Conservation (phyloP, 2,113 vertebrate species). For the Axis porcinus region DNA sequence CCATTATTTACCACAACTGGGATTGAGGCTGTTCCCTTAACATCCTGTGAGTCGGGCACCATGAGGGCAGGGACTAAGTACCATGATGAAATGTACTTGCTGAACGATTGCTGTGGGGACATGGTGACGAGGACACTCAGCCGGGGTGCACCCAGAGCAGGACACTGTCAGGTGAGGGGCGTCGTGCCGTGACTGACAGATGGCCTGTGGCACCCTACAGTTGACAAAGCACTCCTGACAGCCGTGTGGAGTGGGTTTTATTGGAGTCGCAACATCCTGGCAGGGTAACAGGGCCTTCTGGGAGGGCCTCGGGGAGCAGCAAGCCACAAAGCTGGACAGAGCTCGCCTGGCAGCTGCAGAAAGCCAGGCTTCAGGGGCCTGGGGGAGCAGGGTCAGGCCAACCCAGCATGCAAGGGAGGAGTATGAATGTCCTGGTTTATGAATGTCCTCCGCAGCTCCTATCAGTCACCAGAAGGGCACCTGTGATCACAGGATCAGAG, state of each 20-base stretch:
- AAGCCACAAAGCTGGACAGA: neutral
- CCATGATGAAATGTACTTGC: neutral
- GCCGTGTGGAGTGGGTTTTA: accelerated
- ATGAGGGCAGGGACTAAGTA: neutral
- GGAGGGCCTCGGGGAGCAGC: neutral
- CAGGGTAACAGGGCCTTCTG: neutral
- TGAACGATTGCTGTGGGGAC: neutral
- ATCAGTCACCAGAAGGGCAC: neutral
- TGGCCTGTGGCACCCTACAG: neutral
- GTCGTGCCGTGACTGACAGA: neutral
- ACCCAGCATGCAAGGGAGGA: neutral
- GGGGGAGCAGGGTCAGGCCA: neutral
- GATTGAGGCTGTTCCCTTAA: neutral
- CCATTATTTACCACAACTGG: neutral
- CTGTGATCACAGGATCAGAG: neutral
- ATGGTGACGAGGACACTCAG: neutral
- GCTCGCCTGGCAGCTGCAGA: neutral
- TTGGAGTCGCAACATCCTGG: neutral
- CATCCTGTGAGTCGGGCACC: neutral
- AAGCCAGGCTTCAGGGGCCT: neutral
- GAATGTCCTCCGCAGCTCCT: neutral
- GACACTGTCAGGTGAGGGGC: accelerated
- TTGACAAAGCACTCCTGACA: neutral
- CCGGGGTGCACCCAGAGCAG: neutral
- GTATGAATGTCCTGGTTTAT: neutral